Evolutionary conservation across 2,797 vertebrate species (phyloP).

Genomic region (Ceyx erithaca): DNA sequence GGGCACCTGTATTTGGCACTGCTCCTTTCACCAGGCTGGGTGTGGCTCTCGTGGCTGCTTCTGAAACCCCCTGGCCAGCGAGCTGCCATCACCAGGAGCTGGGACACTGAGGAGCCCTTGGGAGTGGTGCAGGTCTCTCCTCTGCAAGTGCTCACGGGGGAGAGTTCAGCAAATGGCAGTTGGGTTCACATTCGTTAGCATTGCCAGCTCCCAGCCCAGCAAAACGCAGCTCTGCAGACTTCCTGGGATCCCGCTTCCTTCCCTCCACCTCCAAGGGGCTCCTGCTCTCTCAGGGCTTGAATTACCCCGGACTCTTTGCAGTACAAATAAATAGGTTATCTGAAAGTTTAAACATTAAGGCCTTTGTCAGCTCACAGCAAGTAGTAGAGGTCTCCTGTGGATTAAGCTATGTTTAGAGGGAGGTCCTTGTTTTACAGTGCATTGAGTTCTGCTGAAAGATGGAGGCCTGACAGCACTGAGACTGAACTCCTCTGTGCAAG

Average conservation of each 20-base stretch:
- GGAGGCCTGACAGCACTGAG: not conserved
- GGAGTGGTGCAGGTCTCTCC: not conserved
- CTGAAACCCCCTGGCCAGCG: not conserved
- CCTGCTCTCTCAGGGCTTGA: not conserved
- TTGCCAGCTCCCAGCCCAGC: not conserved
- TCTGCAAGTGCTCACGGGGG: fast-evolving
- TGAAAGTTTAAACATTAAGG: slow-evolving; percentile 37
- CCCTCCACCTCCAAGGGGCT: not conserved
- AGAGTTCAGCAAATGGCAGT: not conserved
- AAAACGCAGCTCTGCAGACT: not conserved
- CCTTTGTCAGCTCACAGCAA: slow-evolving; percentile 31
- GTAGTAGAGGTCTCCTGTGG: slow-evolving; percentile 31
- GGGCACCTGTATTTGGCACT: not conserved
- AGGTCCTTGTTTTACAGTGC: not conserved
- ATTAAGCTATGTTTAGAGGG: not conserved
- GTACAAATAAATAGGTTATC: slow-evolving; percentile 20
- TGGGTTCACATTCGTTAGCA: fast-evolving
- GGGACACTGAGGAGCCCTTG: not conserved
- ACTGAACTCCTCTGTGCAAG: not conserved
- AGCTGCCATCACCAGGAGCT: fast-evolving
- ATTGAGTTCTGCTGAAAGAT: not conserved
- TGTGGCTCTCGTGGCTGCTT: fast-evolving
- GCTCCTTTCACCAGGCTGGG: not conserved
- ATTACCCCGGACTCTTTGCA: not conserved
- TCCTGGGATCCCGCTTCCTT: not conserved